A percentile compares a stretch with the other conserved stretches of the same genome.
These are phyloP conservation scores for Lingula anatina DNA, from an alignment of 2,888 invertebrate species.

Conservation along the genomic window DNA sequence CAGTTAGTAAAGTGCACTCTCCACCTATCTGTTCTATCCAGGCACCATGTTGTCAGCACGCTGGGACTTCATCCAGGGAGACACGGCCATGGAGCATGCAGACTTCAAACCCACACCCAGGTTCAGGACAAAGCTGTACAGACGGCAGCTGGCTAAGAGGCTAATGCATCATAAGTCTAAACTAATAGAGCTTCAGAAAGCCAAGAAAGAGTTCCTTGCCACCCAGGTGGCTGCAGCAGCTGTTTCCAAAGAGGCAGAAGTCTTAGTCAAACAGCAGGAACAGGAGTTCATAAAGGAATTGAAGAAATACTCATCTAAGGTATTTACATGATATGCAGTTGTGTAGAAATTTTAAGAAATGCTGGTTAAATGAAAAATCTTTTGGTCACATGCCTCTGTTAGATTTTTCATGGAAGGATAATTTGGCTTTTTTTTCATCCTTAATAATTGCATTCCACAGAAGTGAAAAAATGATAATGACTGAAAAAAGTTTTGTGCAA, in stretches of 20 bases:
- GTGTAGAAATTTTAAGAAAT: no score
- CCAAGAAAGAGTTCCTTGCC: slow-evolving; percentile 30
- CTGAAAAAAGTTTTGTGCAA: no score
- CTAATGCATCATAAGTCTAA: slow-evolving; percentile 65
- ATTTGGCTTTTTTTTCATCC: no score
- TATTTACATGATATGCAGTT: no score
- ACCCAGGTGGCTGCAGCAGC: slow-evolving; percentile 3
- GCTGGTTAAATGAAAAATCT: no score
- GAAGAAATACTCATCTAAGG: slow-evolving; percentile 61
- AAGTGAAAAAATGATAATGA: no score
- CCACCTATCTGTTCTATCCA: no score
- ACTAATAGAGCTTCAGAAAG: slow-evolving; percentile 65
- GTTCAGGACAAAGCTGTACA: slow-evolving; percentile 31
- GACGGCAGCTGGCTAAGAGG: slow-evolving; percentile 62
- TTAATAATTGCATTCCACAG: no score
- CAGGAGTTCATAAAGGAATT: slow-evolving; percentile 60
- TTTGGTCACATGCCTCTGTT: no score
- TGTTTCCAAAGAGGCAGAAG: background rate
- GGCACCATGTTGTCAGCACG: no score
- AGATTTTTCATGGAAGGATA: no score
- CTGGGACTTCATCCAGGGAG: slow-evolving; percentile 89
- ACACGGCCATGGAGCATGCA: slow-evolving; percentile 56
- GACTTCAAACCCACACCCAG: slow-evolving; percentile 20
- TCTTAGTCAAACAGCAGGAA: slow-evolving; percentile 57
- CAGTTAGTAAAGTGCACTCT: no score